A percentile compares a stretch with the other conserved stretches of the same genome.
These are phyloP conservation scores for Ecliptopera silaceata DNA, from an alignment of 2,888 invertebrate genomes.

Conservation along the genomic window DNA sequence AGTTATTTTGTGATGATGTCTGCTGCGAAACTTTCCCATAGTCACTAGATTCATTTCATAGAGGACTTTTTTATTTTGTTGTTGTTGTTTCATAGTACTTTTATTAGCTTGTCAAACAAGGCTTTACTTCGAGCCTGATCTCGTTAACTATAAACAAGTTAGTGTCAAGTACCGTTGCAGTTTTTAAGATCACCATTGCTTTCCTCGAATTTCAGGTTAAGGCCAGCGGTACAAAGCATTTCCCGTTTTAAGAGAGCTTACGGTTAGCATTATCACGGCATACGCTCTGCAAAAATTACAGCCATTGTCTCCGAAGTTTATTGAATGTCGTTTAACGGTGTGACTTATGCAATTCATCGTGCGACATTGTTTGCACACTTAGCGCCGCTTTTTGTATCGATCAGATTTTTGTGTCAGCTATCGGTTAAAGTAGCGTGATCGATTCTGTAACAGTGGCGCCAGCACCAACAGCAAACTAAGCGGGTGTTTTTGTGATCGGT, in stretches of 20 bases:
- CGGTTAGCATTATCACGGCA: slow-evolving; percentile 57
- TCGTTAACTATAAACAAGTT: slow-evolving; percentile 48
- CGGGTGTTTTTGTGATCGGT: slow-evolving; percentile 38
- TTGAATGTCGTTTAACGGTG: slow-evolving; percentile 58
- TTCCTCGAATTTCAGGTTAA: slow-evolving; percentile 39
- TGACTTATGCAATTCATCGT: slow-evolving; percentile 58
- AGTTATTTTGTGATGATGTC: slow-evolving; percentile 1
- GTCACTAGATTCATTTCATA: not conserved
- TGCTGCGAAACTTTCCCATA: not conserved
- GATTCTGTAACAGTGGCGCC: slow-evolving; percentile 40
- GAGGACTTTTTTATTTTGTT: not conserved
- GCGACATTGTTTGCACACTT: slow-evolving; percentile 51
- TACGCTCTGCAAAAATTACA: slow-evolving; percentile 33
- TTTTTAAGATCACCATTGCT: slow-evolving; percentile 53
- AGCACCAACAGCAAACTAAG: slow-evolving; percentile 17
- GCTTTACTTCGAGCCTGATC: slow-evolving; percentile 36
- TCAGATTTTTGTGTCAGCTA: slow-evolving; percentile 49
- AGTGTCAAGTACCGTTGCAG: slow-evolving; percentile 37
- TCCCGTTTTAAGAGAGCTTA: slow-evolving; percentile 70
- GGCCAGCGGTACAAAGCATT: slow-evolving; percentile 47
- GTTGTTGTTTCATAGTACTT: not conserved
- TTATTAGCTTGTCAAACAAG: not conserved
- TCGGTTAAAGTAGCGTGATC: slow-evolving; percentile 42
- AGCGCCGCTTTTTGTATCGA: slow-evolving; percentile 51
- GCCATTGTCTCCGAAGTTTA: slow-evolving; percentile 59